Evolutionary conservation across 23 tunicate species (phyloP).

Genomic region (Oikopleura vanhoeffeni): DNA sequence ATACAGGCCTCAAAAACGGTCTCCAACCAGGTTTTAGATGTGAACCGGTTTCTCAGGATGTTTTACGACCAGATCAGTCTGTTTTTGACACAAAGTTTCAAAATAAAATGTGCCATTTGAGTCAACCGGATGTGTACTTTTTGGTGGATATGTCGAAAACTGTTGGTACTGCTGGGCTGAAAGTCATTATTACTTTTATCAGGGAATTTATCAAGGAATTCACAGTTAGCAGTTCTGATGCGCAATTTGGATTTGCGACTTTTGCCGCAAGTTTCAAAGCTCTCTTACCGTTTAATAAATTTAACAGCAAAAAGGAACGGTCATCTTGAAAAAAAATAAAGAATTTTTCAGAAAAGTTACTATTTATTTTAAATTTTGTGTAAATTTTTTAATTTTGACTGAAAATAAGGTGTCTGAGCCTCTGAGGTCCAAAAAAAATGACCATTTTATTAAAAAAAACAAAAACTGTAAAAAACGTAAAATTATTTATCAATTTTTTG

Average conservation of each 20-base stretch:
- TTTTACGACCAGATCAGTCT: background rate
- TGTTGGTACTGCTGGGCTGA: background rate
- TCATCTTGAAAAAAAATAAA: too few species aligned
- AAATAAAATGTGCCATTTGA: background rate
- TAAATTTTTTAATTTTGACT: too few species aligned
- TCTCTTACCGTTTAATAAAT: background rate
- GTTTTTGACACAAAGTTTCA: background rate
- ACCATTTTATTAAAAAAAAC: too few species aligned
- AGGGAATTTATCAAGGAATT: background rate
- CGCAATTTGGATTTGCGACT: background rate
- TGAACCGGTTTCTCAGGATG: background rate
- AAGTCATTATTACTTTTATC: background rate
- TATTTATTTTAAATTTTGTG: too few species aligned
- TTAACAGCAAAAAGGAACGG: background rate
- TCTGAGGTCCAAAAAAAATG: too few species aligned
- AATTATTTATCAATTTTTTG: too few species aligned
- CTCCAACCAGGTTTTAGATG: background rate
- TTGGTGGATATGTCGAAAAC: slow-evolving; percentile 13
- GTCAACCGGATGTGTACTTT: background rate
- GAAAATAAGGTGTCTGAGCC: too few species aligned
- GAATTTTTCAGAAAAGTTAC: too few species aligned
- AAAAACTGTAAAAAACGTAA: too few species aligned
- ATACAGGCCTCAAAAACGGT: background rate
- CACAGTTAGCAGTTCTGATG: background rate
- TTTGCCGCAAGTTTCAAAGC: background rate